Conservation (phyloP, 2,888 invertebrate species). For the Leptinotarsa juncta region DNA sequence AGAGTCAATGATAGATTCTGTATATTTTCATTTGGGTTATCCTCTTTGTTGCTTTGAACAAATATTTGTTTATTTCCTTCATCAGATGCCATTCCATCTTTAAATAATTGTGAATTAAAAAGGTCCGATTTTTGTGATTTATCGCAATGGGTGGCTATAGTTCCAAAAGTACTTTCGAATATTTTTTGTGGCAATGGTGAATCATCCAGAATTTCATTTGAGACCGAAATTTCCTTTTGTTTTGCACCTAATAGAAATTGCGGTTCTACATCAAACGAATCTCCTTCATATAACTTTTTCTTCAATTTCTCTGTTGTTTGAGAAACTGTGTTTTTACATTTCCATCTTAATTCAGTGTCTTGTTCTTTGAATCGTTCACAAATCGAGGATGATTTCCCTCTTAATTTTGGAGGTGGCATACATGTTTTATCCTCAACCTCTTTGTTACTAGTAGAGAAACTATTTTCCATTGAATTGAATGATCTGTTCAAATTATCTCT, state of each 20-base stretch:
- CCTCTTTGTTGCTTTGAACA: background rate
- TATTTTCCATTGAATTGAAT: background rate
- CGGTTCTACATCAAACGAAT: background rate
- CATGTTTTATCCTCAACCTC: conserved; percentile 2
- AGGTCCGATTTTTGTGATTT: background rate
- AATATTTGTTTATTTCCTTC: background rate
- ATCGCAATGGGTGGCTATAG: background rate
- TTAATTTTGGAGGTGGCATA: conserved; percentile 14
- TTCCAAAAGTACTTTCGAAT: background rate
- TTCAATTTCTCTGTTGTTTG: conserved; percentile 20
- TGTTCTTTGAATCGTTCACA: conserved; percentile 5
- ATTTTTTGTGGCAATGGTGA: background rate
- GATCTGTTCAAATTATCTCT: conserved; percentile 14
- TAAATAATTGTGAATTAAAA: background rate
- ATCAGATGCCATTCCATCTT: background rate
- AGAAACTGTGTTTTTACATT: conserved; percentile 24
- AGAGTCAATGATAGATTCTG: background rate
- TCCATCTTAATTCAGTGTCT: conserved; percentile 6
- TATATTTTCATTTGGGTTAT: background rate
- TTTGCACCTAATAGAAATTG: background rate
- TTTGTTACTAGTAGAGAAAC: background rate
- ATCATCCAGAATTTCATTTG: background rate
- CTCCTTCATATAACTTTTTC: conserved; percentile 23
- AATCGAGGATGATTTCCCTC: conserved; percentile 10
- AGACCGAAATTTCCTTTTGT: background rate